Evolutionary conservation across 1,140 invertebrate species (phyloP), one percentile per base, ranked within the genome.

Genomic region (Palaemon carinicauda): DNA sequence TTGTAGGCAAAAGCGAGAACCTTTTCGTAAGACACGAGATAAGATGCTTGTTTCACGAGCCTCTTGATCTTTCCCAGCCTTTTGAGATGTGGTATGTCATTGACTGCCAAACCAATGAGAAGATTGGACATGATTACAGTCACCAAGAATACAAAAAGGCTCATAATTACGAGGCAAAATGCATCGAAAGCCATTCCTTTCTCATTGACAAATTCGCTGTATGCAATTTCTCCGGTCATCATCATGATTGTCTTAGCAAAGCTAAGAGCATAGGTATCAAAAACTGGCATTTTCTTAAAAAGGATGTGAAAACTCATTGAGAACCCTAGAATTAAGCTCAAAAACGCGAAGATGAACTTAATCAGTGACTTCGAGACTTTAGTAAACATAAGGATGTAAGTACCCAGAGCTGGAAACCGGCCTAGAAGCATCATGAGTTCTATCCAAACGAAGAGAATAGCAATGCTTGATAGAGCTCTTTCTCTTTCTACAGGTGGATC

Each of bases 391-490:
- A 90, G 85, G 51, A 90, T 89, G 73, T 90, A 90, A 50, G 90
- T 96, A 1, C 95, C 96, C 29, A 95, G 91, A 53, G 93, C 90
- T 7, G 94, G 94, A 3, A 96, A 95, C 86, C 95, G 94, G 14
- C 96, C 95, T 41, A 96, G 94, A 0, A 96, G 91, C 7, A 96
- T 91, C 2, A 96, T 94, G 17, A 96, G 90, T 90, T 96, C 95
- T 82, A 95, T 92, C 41, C 95, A 95, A 1, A 95, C 95, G 41
- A 96, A 90, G 17, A 97, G 90, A 84, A 96, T 95, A 0, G 94
- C 93, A 2, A 95, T 89, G 0, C 95, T 94, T 1, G 94, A 92
- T 15, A 92, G 69, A 75, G 92, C 91, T 7, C 84, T 54, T 71
- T 80, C 77, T 17, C 52, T 50, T 65, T 65, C 56, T 24, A 82